These are phyloP conservation scores for Ctenopoma kingsleyae DNA, from an alignment of 2,797 vertebrate species.

Conservation along the genomic window DNA sequence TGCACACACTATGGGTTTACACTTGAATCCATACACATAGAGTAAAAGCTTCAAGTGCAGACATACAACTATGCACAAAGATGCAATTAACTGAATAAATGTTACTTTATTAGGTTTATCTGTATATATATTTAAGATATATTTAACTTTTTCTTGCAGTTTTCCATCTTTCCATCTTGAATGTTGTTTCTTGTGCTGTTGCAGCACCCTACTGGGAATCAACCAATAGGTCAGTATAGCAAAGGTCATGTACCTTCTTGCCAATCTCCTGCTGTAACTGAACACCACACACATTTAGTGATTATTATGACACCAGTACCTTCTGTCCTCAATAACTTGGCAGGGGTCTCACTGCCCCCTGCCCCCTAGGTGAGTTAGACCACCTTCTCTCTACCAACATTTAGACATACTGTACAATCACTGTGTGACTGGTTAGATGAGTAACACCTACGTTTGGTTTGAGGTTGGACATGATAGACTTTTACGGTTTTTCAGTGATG, in stretches of 20 bases:
- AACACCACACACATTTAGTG: slow-evolving; percentile 80
- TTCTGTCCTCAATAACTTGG: slow-evolving; percentile 71
- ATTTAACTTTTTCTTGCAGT: not conserved
- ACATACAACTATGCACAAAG: slow-evolving; percentile 9
- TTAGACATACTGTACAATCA: slow-evolving; percentile 31
- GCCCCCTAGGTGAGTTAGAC: slow-evolving; percentile 58
- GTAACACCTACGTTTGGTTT: not conserved
- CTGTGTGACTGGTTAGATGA: slow-evolving; percentile 42
- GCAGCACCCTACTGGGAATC: slow-evolving; percentile 61
- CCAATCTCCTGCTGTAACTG: slow-evolving; percentile 81
- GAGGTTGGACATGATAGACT: not conserved
- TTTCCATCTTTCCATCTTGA: slow-evolving; percentile 32
- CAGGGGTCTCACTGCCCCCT: slow-evolving; percentile 69
- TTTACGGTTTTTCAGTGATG: too few species aligned
- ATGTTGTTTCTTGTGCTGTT: slow-evolving; percentile 51
- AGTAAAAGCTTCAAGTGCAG: slow-evolving; percentile 5
- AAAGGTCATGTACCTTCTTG: slow-evolving; percentile 78
- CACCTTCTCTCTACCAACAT: slow-evolving; percentile 50
- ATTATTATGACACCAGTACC: slow-evolving; percentile 78
- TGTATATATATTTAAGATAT: not conserved
- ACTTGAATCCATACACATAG: slow-evolving; percentile 29
- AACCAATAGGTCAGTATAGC: slow-evolving; percentile 73
- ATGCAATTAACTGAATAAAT: not conserved
- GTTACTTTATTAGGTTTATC: not conserved
- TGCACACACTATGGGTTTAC: slow-evolving; percentile 9